Evolutionary conservation across 2,888 invertebrate species (phyloP), one percentile per base, ranked within the genome.

Genomic region (Anthophora plumipes): DNA sequence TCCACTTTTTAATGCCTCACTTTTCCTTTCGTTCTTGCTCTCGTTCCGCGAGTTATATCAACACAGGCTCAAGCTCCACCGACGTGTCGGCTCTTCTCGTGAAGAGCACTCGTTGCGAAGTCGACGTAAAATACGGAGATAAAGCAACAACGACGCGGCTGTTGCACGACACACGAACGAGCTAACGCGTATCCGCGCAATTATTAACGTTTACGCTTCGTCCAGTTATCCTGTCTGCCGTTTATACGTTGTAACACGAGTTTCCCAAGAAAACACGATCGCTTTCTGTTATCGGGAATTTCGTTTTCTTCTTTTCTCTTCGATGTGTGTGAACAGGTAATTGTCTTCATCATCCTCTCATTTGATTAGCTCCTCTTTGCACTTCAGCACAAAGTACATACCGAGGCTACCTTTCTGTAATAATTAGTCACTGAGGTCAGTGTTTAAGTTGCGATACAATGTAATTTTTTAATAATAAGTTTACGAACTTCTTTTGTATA

Each of bases 151-250:
- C 67, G 69, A 55, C 75, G 69, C 60, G 68, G 48, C 59, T 64
- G 54, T 60, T 63, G 20, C 71, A 12, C 80, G 54, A 57, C 46
- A 25, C 60, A 60, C 41, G 31, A 12, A 20, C 37, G 59, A 63
- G 61, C 25, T 37, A 54, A 57, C 48, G 83, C 43, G 82, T 88
- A 88, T 88, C 88, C 84, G 88, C 77, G 87, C 87, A 90, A 91
- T 91, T 90, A 91, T 88, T 88, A 85, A 87, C 73, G 50, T 80
- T 73, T 74, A 69, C 85, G 50, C 43, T 37, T 17, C 20, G 20
- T 55, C 8, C 9, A 31, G n/a, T 37, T 6, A 69, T 48, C 59
- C 46, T 22, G 8, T 1, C 46, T n/a, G n/a, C 11, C 31, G 31
- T 20, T 1, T 14, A 12, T 6, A n/a, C 1, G 9, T n/a, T 5